phyloP scores from a whole-genome alignment of 1,140 invertebrate species.

The Pogonognathellus flavescens region DNA sequence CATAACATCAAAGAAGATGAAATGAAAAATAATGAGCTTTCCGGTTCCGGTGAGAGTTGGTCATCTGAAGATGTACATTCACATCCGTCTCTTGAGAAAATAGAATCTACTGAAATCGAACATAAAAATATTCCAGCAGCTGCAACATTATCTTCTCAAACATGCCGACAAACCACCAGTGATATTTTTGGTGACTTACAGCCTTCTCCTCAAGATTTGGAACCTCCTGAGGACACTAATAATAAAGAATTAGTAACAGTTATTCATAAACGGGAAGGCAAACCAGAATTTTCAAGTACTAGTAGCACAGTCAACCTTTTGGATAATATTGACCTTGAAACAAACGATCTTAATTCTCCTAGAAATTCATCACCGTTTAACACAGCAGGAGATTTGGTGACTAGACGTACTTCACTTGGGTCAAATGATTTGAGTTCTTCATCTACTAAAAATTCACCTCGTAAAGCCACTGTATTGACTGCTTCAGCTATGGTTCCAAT shows the following conservation, averaged over 20 bases:
- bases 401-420: too few relatives aligned
- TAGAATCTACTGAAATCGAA: neutral
- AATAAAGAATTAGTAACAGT: neutral
- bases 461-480: too few relatives aligned
- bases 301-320: neutral
- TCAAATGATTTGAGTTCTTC: too few relatives aligned
- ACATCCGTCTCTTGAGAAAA: neutral
- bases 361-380: too few relatives aligned
- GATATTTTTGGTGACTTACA: slow-evolving; percentile 21
- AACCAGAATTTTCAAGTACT: neutral
- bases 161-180: neutral
- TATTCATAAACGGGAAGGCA: neutral
- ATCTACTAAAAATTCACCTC: too few relatives aligned
- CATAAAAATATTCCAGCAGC: neutral
- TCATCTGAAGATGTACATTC: neutral
- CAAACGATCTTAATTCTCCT: neutral
- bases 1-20: neutral
- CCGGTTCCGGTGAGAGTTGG: neutral
- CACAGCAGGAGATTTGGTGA: too few relatives aligned
- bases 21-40: neutral
- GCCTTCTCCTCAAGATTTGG: neutral
- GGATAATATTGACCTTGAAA: neutral
- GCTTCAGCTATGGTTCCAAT: neutral
- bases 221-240: neutral
- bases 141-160: slow-evolving; percentile 9